Evolutionary conservation across 1,140 invertebrate genomes (phyloP).

Genomic region (Heliothis subflexa): DNA sequence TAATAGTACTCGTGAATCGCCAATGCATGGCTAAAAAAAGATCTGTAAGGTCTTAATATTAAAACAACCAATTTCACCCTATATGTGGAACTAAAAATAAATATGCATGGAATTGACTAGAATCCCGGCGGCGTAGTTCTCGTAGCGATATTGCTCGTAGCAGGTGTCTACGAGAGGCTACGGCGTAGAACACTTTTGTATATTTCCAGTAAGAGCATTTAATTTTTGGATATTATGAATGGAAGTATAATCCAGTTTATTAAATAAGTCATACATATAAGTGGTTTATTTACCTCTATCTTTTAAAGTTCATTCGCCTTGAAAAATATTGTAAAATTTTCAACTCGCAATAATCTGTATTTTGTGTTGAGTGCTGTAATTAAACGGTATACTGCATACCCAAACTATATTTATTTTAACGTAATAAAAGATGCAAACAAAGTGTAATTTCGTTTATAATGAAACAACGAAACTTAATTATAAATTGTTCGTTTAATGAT

Average conservation of each 20-base stretch:
- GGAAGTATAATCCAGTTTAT: background rate
- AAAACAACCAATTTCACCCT: background rate
- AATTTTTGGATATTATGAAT: background rate
- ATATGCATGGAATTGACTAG: conserved; percentile 11
- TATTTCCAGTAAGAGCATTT: conserved; percentile 25
- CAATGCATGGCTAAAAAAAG: too few relatives aligned
- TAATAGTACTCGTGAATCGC: too few relatives aligned
- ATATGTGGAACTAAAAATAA: background rate
- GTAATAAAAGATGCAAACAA: background rate
- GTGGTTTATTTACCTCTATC: too few relatives aligned
- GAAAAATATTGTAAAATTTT: too few relatives aligned
- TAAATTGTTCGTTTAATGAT: conserved; percentile 58
- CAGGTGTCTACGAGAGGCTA: conserved; percentile 41
- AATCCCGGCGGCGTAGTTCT: conserved; percentile 29
- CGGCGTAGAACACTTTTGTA: conserved; percentile 41
- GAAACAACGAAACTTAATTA: conserved; percentile 42
- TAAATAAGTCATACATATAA: too few relatives aligned
- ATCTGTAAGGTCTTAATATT: too few relatives aligned
- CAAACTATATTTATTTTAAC: too few relatives aligned
- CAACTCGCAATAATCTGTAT: background rate
- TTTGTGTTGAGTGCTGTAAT: background rate
- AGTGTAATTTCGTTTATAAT: conserved; percentile 8
- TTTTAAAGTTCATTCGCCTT: too few relatives aligned
- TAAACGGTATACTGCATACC: too few relatives aligned
- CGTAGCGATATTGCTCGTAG: conserved; percentile 40